These are phyloP conservation scores for Allacma fusca DNA, from an alignment of 2,888 invertebrate species.

Conservation along the genomic window DNA sequence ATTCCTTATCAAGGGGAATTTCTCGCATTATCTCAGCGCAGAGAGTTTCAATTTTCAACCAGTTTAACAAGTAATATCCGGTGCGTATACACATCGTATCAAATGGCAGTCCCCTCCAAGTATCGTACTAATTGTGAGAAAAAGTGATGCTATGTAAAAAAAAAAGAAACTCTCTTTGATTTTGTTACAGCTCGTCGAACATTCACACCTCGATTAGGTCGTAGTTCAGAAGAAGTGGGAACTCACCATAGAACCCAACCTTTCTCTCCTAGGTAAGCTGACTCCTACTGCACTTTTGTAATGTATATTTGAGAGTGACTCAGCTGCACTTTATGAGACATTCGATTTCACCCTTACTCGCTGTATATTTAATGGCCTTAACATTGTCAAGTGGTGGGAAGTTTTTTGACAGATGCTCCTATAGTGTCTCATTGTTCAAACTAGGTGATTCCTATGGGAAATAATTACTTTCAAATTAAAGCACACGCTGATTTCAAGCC, in stretches of 20 bases:
- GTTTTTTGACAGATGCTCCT: constrained; percentile 3
- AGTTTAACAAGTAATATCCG: constrained; percentile 30
- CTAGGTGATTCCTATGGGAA: too few relatives aligned
- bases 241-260: constrained; percentile 32
- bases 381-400: not conserved
- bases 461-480: too few relatives aligned
- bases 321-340: not conserved
- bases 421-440: not conserved
- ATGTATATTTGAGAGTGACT: too few relatives aligned
- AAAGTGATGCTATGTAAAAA: constrained; percentile 7
- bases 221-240: constrained; percentile 21
- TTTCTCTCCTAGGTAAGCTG: constrained; percentile 30
- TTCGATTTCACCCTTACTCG: not conserved
- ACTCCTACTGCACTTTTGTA: too few relatives aligned
- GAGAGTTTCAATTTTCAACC: constrained; percentile 14
- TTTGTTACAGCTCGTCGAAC: constrained; percentile 36
- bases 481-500: too few relatives aligned
- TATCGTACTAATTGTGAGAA: constrained; percentile 19
- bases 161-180: constrained; percentile 1
- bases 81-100: not conserved
- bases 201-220: constrained; percentile 38
- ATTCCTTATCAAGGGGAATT: not conserved
- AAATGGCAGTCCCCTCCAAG: not conserved
- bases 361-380: constrained; percentile 3
- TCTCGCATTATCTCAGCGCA: not conserved